Evolutionary conservation across 1,140 invertebrate species (phyloP).

Genomic region (Pogonognathellus flavescens): DNA sequence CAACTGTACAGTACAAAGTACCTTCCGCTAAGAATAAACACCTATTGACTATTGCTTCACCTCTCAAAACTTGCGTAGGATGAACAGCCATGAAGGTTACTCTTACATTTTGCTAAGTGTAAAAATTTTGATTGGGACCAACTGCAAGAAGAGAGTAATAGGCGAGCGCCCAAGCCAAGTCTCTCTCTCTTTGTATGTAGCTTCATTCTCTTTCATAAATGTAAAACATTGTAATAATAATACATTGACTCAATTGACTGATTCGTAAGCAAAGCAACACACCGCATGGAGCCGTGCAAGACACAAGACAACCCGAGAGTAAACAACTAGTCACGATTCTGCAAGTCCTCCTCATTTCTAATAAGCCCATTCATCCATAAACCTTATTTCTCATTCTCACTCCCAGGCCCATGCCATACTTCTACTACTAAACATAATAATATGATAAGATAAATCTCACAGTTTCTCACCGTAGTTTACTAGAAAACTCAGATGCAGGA

Average conservation of each 20-base stretch:
- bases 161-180: background rate
- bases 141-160: background rate
- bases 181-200: background rate
- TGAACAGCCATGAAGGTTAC: no score
- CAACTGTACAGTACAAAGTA: no score
- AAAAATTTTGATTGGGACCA: background rate
- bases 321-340: slow-evolving; percentile 36
- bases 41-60: no score
- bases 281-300: background rate
- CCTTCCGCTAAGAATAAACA: no score
- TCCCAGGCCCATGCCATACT: slow-evolving; percentile 44
- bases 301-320: background rate
- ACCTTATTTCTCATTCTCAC: slow-evolving; percentile 45
- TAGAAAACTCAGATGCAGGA: no score
- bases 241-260: no score
- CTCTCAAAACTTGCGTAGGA: no score
- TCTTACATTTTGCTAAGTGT: background rate
- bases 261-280: background rate
- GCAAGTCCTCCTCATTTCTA: slow-evolving; percentile 35
- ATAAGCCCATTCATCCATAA: slow-evolving; percentile 50
- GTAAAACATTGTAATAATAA: no score
- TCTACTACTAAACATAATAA: slow-evolving; percentile 7
- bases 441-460: slow-evolving; percentile 11
- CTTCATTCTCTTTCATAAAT: no score
- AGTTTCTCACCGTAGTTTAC: slow-evolving; percentile 20